phyloP scores from a whole-genome alignment of 2,113 vertebrate genomes.

The Phainopepla nitens region DNA sequence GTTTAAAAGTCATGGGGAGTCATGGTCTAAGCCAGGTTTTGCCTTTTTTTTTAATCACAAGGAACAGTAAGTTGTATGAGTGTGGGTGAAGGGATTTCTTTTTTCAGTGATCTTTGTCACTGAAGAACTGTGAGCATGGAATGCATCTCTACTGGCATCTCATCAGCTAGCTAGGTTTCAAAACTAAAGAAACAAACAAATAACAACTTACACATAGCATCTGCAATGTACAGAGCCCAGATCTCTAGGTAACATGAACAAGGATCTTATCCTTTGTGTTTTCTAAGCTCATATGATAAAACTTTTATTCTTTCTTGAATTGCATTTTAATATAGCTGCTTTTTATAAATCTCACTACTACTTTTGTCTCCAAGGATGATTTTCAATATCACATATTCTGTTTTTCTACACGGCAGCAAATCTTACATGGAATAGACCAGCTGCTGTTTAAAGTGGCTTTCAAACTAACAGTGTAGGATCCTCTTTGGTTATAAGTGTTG shows the following conservation, averaged over 20 bases:
- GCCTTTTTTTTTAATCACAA: background rate
- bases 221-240: background rate
- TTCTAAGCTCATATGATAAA: background rate
- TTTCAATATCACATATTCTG: background rate
- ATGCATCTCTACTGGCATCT: background rate
- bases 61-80: background rate
- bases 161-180: background rate
- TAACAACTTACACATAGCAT: background rate
- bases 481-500: background rate
- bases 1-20: background rate
- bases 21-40: background rate
- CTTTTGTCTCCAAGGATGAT: background rate
- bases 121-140: background rate
- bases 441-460: background rate
- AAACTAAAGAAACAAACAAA: background rate
- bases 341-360: background rate
- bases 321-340: background rate
- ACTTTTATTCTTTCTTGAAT: background rate
- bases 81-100: accelerated
- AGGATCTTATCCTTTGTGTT: background rate
- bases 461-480: background rate
- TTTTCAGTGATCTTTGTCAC: background rate
- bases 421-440: background rate
- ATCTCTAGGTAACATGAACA: background rate
- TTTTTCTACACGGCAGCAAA: background rate